These are phyloP conservation scores for Harpalus rufipes DNA, from an alignment of 2,888 invertebrate species.

Conservation along the genomic window DNA sequence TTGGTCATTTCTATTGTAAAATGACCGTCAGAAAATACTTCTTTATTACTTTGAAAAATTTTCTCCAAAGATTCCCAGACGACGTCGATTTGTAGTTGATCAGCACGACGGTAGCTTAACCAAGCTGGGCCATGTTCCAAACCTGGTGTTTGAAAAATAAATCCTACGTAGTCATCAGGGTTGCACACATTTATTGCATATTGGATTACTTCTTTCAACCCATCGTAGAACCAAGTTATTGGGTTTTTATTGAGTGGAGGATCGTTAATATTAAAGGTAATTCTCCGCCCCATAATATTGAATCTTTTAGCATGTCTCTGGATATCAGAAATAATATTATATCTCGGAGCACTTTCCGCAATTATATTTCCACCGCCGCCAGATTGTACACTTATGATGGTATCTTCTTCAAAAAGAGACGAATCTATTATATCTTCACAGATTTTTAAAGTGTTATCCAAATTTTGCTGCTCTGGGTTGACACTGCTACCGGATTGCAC, in stretches of 20 bases:
- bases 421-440: too few species aligned
- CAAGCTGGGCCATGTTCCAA: slow-evolving; percentile 5
- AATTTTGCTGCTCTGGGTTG: too few species aligned
- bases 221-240: slow-evolving; percentile 12
- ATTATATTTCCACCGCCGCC: not conserved
- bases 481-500: not conserved
- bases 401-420: too few species aligned
- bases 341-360: not conserved
- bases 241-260: slow-evolving; percentile 10
- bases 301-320: slow-evolving; percentile 31
- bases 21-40: slow-evolving; percentile 6
- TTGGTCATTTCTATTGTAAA: slow-evolving; percentile 50
- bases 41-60: slow-evolving; percentile 49
- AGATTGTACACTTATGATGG: too few species aligned
- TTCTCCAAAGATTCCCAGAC: not conserved
- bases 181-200: not conserved
- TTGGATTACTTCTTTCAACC: not conserved
- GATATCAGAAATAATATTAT: slow-evolving; percentile 7
- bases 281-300: slow-evolving; percentile 19
- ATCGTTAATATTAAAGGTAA: slow-evolving; percentile 4
- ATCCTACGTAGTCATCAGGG: slow-evolving; percentile 1
- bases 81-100: slow-evolving; percentile 44
- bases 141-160: not conserved
- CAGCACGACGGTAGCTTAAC: slow-evolving; percentile 36
- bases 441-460: too few species aligned